Evolutionary conservation across 2,113 vertebrate genomes (phyloP), one percentile per base, ranked within the genome.

Genomic region (Dascyllus trimaculatus): DNA sequence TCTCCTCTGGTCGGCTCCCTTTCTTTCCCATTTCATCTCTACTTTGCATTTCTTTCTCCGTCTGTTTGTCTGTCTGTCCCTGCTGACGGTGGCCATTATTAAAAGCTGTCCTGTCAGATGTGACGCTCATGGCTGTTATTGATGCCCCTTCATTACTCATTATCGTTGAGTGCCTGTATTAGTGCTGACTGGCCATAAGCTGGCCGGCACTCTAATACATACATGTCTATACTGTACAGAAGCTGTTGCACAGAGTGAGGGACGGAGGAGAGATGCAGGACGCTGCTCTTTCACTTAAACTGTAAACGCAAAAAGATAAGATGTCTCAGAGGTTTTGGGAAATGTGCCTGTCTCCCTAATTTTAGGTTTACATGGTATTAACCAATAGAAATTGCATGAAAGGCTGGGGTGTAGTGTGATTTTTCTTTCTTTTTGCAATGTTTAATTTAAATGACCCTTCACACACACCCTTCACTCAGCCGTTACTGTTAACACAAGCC

Each of bases 131-230:
- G 75, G 62, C 85, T 49, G 64, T 84, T 89, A 91, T 90, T 88
- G 90, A 91, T 90, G 87, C 64, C 49, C 78, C 71, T 88, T 93
- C 91, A 88, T 89, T 82, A 79, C 71, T 87, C 81, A 88, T 91
- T 88, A 90, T 84, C n/a, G 65, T 77, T 74, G 88, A 91, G 88
- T 87, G 86, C 81, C 54, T 63, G 61, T 48, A 59, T 84, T 81
- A 71, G 86, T 90, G 91, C 88, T 91, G 91, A 91, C 83, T 87
- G 60, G 75, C 72, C 66, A 74, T 40, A 88, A 84, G 80, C 29
- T 24, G 73, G 6, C 69, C 32, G n/a, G 35, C 78, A 61, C 65
- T 46, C 43, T 82, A 69, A 78, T 32, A 78, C 22, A 24, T 51
- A 51, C 51, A 46, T 25, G 53, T 49, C 32, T 22, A n/a, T 2